Percentiles rank a stretch among this genome's conserved stretches.
These are phyloP conservation scores for Nesidiocoris tenuis DNA, from an alignment of 2,888 invertebrate genomes.

Conservation along the genomic window DNA sequence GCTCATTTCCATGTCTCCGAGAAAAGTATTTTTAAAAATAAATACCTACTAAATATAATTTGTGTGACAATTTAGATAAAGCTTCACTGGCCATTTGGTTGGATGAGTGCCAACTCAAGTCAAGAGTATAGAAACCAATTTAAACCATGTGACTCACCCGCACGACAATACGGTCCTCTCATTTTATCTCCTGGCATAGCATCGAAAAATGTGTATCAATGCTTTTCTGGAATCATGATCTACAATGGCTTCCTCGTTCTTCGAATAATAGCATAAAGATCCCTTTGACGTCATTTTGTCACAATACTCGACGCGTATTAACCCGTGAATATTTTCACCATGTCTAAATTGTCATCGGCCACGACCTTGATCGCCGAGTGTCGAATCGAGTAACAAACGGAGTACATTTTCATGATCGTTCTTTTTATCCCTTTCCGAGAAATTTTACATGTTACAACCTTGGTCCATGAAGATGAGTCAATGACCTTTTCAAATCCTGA, in stretches of 20 bases:
- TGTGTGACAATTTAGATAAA: slow-evolving; percentile 42
- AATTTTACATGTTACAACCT: too few species aligned
- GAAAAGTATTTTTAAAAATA: slow-evolving; percentile 41
- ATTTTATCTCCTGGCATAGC: neutral
- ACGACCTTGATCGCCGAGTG: too few species aligned
- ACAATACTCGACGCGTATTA: too few species aligned
- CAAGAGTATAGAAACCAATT: slow-evolving; percentile 38
- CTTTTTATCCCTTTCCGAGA: too few species aligned
- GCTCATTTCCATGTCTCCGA: slow-evolving; percentile 36
- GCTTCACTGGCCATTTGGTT: slow-evolving; percentile 41
- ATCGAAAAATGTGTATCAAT: neutral
- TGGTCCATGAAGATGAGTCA: too few species aligned
- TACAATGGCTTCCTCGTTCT: neutral
- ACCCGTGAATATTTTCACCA: too few species aligned
- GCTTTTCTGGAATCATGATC: neutral
- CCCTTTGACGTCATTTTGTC: too few species aligned
- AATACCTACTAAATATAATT: slow-evolving; percentile 42
- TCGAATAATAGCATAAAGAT: too few species aligned
- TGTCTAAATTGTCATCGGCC: too few species aligned
- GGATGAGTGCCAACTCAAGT: slow-evolving; percentile 28
- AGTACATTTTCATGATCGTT: too few species aligned
- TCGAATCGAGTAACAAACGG: too few species aligned
- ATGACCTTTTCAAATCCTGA: too few species aligned
- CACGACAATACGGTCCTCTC: slow-evolving; percentile 22
- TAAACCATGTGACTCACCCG: slow-evolving; percentile 38